A percentile compares a stretch with the other conserved stretches of the same genome.
phyloP scores from a whole-genome alignment of 1,140 invertebrate genomes.

The Dinoponera quadriceps region DNA sequence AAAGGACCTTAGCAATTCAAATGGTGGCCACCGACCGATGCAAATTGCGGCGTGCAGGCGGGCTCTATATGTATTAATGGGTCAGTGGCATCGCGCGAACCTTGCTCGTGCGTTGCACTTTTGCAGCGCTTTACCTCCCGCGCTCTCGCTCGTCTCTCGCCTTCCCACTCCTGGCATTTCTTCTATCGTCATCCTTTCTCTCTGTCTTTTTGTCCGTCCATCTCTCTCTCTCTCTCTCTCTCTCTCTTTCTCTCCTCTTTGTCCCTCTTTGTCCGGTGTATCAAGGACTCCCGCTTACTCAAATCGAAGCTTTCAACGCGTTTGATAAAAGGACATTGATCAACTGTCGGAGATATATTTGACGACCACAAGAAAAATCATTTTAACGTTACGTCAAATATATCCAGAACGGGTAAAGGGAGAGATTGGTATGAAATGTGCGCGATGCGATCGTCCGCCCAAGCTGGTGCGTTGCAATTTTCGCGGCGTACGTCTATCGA shows the following conservation, averaged over 20 bases:
- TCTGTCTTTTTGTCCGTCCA: slow-evolving; percentile 20
- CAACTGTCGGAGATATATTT: too few relatives aligned
- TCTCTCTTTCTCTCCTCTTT: slow-evolving; percentile 2
- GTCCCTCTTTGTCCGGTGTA: background rate
- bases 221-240: slow-evolving; percentile 36
- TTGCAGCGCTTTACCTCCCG: slow-evolving; percentile 61
- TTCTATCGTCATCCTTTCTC: slow-evolving; percentile 23
- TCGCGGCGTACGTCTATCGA: slow-evolving; percentile 70
- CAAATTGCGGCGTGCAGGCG: slow-evolving; percentile 71
- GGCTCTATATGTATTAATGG: slow-evolving; percentile 84
- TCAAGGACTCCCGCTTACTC: slow-evolving; percentile 5
- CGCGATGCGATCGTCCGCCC: too few relatives aligned
- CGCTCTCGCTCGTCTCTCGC: slow-evolving; percentile 16
- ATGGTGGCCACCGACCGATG: slow-evolving; percentile 65
- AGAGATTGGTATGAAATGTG: background rate
- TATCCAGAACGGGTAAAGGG: too few relatives aligned
- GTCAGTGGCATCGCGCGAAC: slow-evolving; percentile 83
- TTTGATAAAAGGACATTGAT: background rate
- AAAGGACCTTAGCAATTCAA: slow-evolving; percentile 78
- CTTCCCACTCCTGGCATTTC: slow-evolving; percentile 47
- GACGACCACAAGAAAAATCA: too few relatives aligned
- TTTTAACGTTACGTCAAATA: too few relatives aligned
- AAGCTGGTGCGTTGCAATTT: slow-evolving; percentile 65
- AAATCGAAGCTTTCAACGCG: slow-evolving; percentile 1
- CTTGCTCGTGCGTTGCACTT: slow-evolving; percentile 82